These are phyloP conservation scores for Stegastes partitus DNA, from an alignment of 2,113 vertebrate species.

Conservation along the genomic window DNA sequence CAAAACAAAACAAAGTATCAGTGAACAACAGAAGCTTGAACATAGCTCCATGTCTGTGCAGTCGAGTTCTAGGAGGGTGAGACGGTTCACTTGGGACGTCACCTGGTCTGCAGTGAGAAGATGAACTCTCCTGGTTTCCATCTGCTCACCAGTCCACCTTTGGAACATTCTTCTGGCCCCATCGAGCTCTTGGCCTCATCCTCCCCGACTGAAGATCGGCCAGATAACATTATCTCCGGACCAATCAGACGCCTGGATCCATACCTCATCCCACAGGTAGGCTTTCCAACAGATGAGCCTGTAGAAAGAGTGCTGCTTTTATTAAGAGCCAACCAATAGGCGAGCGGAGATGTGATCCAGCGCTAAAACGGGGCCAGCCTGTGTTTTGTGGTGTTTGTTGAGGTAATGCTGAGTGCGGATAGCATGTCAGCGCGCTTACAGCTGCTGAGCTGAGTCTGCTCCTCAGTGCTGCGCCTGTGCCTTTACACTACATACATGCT, in stretches of 20 bases:
- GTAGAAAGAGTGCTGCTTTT: constrained; percentile 66
- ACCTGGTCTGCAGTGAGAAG: constrained; percentile 41
- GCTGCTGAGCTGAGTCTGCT: constrained; percentile 22
- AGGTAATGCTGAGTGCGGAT: constrained; percentile 52
- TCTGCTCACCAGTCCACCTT: constrained; percentile 83
- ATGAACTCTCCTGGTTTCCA: constrained; percentile 77
- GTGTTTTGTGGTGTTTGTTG: constrained; percentile 55
- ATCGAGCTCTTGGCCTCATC: constrained; percentile 56
- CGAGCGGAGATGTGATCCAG: constrained; percentile 50
- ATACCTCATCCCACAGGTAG: constrained; percentile 87
- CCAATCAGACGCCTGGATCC: constrained; percentile 83
- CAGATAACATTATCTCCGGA: constrained; percentile 85
- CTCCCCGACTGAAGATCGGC: constrained; percentile 85
- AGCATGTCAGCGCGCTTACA: constrained; percentile 10
- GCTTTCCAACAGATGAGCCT: constrained; percentile 70
- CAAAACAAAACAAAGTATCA: too few relatives aligned
- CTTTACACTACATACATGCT: neutral
- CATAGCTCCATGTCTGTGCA: neutral
- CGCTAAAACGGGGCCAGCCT: constrained; percentile 35
- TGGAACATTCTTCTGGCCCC: constrained; percentile 76
- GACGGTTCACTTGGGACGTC: constrained; percentile 42
- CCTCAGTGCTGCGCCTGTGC: neutral
- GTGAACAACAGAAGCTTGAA: too few relatives aligned
- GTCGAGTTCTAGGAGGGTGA: constrained; percentile 24
- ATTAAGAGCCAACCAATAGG: constrained; percentile 79